A percentile compares a stretch with the other conserved stretches of the same genome.
Evolutionary conservation across 2,113 vertebrate genomes (phyloP).

Genomic region (Bubo blakistoni): DNA sequence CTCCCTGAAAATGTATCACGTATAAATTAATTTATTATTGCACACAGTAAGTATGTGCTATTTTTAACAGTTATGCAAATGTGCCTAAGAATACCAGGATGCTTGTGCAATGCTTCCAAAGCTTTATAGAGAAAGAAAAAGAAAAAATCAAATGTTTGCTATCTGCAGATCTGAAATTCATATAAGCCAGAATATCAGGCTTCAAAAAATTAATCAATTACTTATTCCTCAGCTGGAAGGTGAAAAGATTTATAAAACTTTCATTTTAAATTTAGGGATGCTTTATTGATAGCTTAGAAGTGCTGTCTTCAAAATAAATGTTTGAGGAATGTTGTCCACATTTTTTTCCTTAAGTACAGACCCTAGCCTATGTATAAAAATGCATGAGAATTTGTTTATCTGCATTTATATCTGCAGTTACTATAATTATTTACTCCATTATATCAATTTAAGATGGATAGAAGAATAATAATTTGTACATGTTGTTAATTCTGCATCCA

Average conservation of each 20-base stretch:
- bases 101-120: neutral
- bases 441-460: neutral
- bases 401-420: neutral
- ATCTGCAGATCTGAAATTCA: neutral
- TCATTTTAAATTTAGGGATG: neutral
- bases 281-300: neutral
- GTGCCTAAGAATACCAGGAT: neutral
- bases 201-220: neutral
- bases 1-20: neutral
- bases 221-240: neutral
- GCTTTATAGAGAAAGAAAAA: neutral
- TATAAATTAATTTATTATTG: neutral
- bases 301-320: neutral
- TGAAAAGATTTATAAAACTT: neutral
- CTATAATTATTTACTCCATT: neutral
- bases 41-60: neutral
- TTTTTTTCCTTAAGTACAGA: neutral
- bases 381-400: neutral
- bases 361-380: neutral
- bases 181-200: neutral
- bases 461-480: neutral
- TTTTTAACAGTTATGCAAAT: neutral
- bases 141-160: neutral
- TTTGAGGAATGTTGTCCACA: neutral
- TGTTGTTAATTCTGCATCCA: neutral